Evolutionary conservation across 2,113 vertebrate species (phyloP).

Genomic region (Calidris pugnax): DNA sequence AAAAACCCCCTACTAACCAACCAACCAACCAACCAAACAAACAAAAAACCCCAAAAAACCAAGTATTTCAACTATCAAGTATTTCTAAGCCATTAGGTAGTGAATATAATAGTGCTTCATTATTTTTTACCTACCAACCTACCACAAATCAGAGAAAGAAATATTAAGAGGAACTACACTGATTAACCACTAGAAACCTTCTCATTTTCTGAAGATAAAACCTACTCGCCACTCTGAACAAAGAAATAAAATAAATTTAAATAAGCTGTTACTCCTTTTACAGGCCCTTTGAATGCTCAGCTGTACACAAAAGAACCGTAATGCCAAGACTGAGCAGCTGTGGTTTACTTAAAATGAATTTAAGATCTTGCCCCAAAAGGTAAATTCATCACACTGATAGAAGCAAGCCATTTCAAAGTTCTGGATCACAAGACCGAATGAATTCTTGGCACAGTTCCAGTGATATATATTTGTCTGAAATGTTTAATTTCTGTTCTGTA

Average conservation of each 20-base stretch:
- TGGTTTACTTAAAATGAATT: neutral
- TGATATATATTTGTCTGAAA: neutral
- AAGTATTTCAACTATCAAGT: neutral
- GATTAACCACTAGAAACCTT: neutral
- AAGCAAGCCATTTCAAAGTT: neutral
- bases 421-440: neutral
- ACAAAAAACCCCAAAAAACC: no score
- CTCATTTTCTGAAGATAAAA: neutral
- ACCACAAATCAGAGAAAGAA: neutral
- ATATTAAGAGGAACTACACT: neutral
- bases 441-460: neutral
- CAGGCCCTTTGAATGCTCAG: neutral
- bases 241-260: neutral
- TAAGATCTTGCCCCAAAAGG: neutral
- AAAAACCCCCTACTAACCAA: no score
- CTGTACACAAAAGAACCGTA: neutral
- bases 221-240: neutral
- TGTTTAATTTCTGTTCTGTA: neutral
- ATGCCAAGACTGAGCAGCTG: neutral
- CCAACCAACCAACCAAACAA: no score
- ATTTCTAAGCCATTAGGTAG: neutral
- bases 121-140: neutral
- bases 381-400: neutral
- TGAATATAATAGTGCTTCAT: neutral
- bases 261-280: neutral